phyloP scores from a whole-genome alignment of 2,888 invertebrate species.

The Drosophila falleni region DNA sequence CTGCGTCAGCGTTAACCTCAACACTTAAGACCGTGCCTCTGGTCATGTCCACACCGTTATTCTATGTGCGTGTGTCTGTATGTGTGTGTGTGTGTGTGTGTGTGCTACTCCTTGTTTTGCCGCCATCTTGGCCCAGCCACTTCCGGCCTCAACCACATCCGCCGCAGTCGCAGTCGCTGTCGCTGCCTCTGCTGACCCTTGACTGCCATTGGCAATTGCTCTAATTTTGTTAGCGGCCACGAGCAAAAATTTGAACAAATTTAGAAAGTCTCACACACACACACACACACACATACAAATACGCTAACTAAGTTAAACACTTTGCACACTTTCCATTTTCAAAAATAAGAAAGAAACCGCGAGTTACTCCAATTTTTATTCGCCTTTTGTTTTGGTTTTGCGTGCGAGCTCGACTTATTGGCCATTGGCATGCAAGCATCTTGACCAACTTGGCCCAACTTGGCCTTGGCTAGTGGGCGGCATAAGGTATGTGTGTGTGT shows the following conservation, averaged over 20 bases:
- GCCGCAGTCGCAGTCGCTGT: conserved; percentile 30
- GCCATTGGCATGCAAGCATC: conserved; percentile 76
- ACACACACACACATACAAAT: conserved; percentile 26
- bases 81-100: conserved; percentile 33
- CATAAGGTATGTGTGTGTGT: conserved; percentile 13
- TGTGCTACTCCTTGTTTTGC: conserved; percentile 30
- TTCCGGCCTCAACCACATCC: conserved; percentile 67
- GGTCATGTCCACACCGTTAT: conserved; percentile 31
- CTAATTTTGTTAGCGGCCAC: conserved; percentile 68
- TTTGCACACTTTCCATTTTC: conserved; percentile 66
- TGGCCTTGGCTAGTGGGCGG: conserved; percentile 49
- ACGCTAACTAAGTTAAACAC: conserved; percentile 25
- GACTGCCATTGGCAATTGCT: conserved; percentile 51
- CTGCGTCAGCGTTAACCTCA: conserved; percentile 75
- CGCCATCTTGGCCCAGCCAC: conserved; percentile 38
- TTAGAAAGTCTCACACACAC: conserved; percentile 46
- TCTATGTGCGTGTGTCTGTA: conserved; percentile 11
- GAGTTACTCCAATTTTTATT: conserved; percentile 47
- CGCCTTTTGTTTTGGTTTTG: conserved; percentile 61
- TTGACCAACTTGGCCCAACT: conserved; percentile 72
- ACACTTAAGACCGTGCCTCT: conserved; percentile 56
- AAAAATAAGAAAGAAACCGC: conserved; percentile 18
- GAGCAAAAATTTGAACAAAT: conserved; percentile 44
- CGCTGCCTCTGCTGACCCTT: conserved; percentile 53
- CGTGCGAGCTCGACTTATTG: conserved; percentile 73